Evolutionary conservation across 2,797 vertebrate species (phyloP), one percentile per base, ranked within the genome.

Genomic region (Peromyscus melanophrys): DNA sequence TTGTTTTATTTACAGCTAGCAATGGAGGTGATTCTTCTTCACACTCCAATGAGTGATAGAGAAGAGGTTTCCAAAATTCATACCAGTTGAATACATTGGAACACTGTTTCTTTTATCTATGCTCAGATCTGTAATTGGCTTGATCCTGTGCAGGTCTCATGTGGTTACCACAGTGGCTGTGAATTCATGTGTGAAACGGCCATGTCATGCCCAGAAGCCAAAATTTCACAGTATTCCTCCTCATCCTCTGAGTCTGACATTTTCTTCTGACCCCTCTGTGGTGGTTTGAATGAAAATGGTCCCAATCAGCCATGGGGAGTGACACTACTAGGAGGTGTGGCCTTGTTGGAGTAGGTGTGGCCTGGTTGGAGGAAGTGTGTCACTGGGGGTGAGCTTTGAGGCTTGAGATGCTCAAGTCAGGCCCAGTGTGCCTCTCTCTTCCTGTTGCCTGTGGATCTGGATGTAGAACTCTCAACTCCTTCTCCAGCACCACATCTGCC

Each of bases 1-100:
- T 86, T 80, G 65, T 16, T 97, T 69, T 59, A 49, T 63, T 93
- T 88, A 76, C 0, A 91, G 55, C 14, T 67, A 93, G 73, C 29
- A 89, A 27, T 7, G 77, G 43, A 93, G n/a, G 5, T 61, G 40
- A 94, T 93, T 83, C 34, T 93, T 81, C 29, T 52, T 37, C 65
- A 3, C 84, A 52, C 57, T 65, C n/a, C 46, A 65, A 21, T 40
- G 71, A 8, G 69, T 90, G 27, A 34, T 6, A 71, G 31, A 49
- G 63, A 73, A 14, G 65, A 59, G 37, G 40, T 84, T 96, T 92
- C 21, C 55, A 88, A 96, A 83, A 31, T 65, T 59, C 4, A 71
- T 52, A 65, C 55, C 46, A 49, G 90, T 17, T 83, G 40, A 85
- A 46, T 90, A 65, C 14, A 49, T 55, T 69, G 40, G 55, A 6